Evolutionary conservation across 2,888 invertebrate genomes (phyloP), one percentile per base, ranked within the genome.

Genomic region (Fragum whitleyi): DNA sequence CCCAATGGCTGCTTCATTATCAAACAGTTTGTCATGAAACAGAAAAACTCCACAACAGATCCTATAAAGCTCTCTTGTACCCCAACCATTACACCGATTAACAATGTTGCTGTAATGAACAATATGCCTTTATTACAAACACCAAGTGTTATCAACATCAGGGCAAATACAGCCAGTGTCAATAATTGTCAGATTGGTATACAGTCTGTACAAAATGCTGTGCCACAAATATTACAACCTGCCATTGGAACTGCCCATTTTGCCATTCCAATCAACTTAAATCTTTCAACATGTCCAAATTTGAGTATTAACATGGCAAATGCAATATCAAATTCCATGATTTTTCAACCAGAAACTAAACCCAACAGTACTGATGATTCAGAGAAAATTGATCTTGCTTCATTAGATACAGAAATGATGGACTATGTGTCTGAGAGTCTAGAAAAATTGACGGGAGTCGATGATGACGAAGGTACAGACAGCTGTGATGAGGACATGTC

Each of bases 221-320:
- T 9, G 9, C 32, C 3, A 36, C 32, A 36, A 36, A 6, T 36
- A 36, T 9, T 9, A 36, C 32, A 36, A 36, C 32, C 32, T 36
- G 9, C 9, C 32, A 36, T 36, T 3, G 32, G 32, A 36, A 36
- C n/a, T 19, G 14, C 47, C 14, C 47, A 16, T n/a, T 65, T 65
- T 65, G 65, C 65, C 16, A 65, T 65, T 19, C 65, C 65, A 21
- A 42, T 65, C 3, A 65, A 65, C 65, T 65, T 65, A 2, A 39
- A 14, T 11, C 1, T 42, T 14, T 32, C 65, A 42, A 65, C 21
- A 19, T 39, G 32, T 32, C n/a, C 16, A 62, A 23, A 28, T 6
- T 11, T 28, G 16, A 59, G 16, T 59, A 28, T 11, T 59, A 36
- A 36, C 32, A 3, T 36, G 3, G 5, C 32, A 6, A 36, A 36